Base-by-base conservation (phyloP, 1,140 invertebrate genomes). In the Chelonus insularis region DNA sequence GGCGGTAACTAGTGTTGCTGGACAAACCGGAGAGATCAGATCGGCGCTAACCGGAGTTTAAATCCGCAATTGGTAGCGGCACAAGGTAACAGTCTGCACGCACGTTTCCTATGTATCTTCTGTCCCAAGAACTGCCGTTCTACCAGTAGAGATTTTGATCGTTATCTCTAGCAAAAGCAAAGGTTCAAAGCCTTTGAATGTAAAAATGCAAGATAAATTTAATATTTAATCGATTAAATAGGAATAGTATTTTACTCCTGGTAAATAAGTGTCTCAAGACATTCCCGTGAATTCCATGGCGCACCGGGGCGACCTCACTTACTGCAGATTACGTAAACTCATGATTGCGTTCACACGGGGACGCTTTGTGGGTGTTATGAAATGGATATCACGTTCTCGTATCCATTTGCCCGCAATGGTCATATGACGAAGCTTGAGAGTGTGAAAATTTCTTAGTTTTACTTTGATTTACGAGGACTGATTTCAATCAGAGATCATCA, bases 341-440 rank as follows among this genome's bases (percentile, higher is more conserved):
- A 62, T 69, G 65, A 71, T 74, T 78, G 75, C 72, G 71, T 76
- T 78, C 73, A 73, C 76, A 77, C 75, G 73, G 75, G 63, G 78
- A 77, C 76, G 73, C 72, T 72, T 77, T 73, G 73, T 78, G 75
- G 71, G 70, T 78, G 72, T 78, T 79, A 77, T 78, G 74, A 81
- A 77, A 79, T 78, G 73, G 73, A 80, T 79, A 79, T 78, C 75
- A 77, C 74, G 76, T 77, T 77, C 72, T 74, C 70, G 73, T 65
- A 57, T 57, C 57, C 39, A 62, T 56, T 57, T 58, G 50, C 51
- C 50, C 29, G 60, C 48, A 56, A 63, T 64, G 50, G 48, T 60
- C 54, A 59, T 64, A 59, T 18, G 11, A 66, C 56, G 64, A 29
- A 41, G 65, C 18, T 4, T 1, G 4, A 9, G 4, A 20, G 68